Conservation (phyloP, 2,797 vertebrate genomes). For the Gila robusta region DNA sequence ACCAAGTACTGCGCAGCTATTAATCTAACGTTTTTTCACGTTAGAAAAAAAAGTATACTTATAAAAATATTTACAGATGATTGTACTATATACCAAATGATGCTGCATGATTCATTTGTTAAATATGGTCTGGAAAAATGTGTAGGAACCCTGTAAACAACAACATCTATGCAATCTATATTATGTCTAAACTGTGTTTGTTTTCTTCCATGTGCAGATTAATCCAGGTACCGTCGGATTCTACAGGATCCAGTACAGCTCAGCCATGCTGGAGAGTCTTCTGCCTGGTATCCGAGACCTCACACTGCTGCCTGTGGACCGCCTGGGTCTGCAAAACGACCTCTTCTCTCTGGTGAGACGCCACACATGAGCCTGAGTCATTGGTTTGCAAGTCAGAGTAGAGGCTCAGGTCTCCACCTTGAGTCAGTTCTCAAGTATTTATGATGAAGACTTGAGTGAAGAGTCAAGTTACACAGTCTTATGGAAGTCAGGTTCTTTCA, state of each 20-base stretch:
- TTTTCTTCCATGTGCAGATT: slow-evolving; percentile 75
- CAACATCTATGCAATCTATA: background rate
- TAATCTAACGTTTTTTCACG: no score
- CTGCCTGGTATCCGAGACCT: slow-evolving; percentile 92
- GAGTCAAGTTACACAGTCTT: slow-evolving; percentile 7
- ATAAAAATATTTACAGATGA: background rate
- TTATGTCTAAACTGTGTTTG: background rate
- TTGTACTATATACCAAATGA: background rate
- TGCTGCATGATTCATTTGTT: background rate
- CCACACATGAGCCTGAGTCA: background rate
- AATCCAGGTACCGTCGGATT: slow-evolving; percentile 98
- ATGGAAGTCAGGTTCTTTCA: slow-evolving; percentile 14
- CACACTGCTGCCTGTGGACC: slow-evolving; percentile 93
- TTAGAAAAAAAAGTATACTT: background rate
- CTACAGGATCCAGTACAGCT: slow-evolving; percentile 95
- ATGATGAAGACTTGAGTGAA: slow-evolving; percentile 1
- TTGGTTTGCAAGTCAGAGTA: slow-evolving; percentile 34
- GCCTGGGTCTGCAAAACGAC: slow-evolving; percentile 96
- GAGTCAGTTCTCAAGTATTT: slow-evolving; percentile 1
- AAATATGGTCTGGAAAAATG: background rate
- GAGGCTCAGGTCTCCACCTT: background rate
- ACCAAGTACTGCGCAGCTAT: no score
- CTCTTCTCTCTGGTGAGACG: slow-evolving; percentile 93
- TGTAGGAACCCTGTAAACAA: background rate
- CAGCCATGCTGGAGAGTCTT: slow-evolving; percentile 90